Evolutionary conservation across 2,888 invertebrate species (phyloP), one percentile per base, ranked within the genome.

Genomic region (Megaustenia siamemsis): DNA sequence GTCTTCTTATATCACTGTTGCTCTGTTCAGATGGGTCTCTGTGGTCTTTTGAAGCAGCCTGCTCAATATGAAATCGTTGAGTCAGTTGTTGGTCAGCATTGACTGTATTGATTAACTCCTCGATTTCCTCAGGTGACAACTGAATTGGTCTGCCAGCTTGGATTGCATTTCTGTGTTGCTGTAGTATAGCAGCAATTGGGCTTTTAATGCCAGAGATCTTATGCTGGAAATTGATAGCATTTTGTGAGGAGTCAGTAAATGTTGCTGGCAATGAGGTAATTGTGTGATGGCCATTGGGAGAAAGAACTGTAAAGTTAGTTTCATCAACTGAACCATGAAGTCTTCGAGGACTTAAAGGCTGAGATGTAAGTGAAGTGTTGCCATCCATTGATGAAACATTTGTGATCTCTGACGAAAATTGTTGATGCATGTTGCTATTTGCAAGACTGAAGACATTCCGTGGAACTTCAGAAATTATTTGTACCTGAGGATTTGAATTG

Each of bases 161-260:
- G 18, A 83, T 78, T 43, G 77, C 83, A 38, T 79, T 45, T 71
- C 78, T 69, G 45, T 83, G 78, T 71, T 83, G 83, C 71, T 83
- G 83, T 5, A 83, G 71, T n/a, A 83, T 82, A 32, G 82, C 82
- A 21, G 82, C 82, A 38, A 82, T 82, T 32, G 82, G 82, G 38
- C 73, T 82, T 60, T 38, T 68, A 40, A 82, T 60, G 32, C 82
- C 71, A 60, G 71, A 69, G 69, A 71, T 38, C 35, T 40, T 73
- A 5, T 71, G 73, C 18, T 73, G 82, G 18, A 35, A 40, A 40
- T 40, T 82, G 49, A 49, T 32, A 35, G 4, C 24, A 28, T 45
- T 21, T 32, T 69, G 40, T 43, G 82, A 60, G 21, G 82, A 56
- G 10, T 10, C 10, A 49, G 68, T 32, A 38, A 68, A 38, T 24